These are phyloP conservation scores for Altica lythri DNA, from an alignment of 2,888 invertebrate genomes.

Conservation along the genomic window DNA sequence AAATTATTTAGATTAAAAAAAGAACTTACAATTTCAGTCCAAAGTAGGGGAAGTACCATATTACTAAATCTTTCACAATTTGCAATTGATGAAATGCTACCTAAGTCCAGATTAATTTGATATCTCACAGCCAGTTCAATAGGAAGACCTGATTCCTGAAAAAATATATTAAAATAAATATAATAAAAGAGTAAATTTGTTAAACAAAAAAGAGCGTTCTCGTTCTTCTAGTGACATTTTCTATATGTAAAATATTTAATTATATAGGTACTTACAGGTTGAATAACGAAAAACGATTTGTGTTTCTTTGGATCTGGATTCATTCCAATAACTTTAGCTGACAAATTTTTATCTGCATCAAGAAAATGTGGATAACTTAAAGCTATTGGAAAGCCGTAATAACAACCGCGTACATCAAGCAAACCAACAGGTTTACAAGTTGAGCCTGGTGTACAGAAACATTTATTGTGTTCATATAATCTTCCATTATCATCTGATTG, in stretches of 20 bases:
- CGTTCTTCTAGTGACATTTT: too few relatives aligned
- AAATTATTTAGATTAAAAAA: too few relatives aligned
- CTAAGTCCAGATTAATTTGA: slow-evolving; percentile 86
- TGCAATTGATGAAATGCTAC: slow-evolving; percentile 68
- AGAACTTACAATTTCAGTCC: slow-evolving; percentile 93
- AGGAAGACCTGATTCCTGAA: slow-evolving; percentile 72
- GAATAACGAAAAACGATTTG: slow-evolving; percentile 73
- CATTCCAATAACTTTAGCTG: slow-evolving; percentile 68
- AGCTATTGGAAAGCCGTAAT: slow-evolving; percentile 89
- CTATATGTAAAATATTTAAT: too few relatives aligned
- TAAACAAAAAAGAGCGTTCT: neutral
- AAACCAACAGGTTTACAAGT: slow-evolving; percentile 75
- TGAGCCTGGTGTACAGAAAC: slow-evolving; percentile 70
- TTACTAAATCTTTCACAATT: slow-evolving; percentile 71
- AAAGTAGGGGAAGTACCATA: slow-evolving; percentile 77
- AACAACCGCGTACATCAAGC: slow-evolving; percentile 83
- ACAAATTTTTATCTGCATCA: slow-evolving; percentile 68
- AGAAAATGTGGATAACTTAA: slow-evolving; percentile 88
- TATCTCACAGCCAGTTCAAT: slow-evolving; percentile 78
- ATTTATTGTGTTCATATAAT: slow-evolving; percentile 73
- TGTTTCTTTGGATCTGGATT: slow-evolving; percentile 68
- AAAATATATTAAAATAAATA: slow-evolving; percentile 26
- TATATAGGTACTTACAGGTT: slow-evolving; percentile 80
- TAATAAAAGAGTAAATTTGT: slow-evolving; percentile 7
- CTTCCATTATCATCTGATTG: slow-evolving; percentile 80